Conservation (phyloP, 2,797 vertebrate genomes). For the Aythya fuligula region DNA sequence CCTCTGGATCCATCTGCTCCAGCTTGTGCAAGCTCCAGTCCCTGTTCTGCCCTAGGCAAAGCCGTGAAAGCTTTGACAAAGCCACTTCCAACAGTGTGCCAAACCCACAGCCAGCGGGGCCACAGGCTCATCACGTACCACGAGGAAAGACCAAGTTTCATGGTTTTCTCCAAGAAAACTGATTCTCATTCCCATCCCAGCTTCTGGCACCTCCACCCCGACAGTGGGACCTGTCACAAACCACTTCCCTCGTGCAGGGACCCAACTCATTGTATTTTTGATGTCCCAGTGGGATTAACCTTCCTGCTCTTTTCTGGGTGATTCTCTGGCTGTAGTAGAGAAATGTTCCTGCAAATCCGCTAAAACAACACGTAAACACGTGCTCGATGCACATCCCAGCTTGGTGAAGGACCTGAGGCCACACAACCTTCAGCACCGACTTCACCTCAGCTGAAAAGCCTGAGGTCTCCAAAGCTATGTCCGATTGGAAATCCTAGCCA, state of each 20-base stretch:
- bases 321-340: not conserved
- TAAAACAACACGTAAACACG: not conserved
- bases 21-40: not conserved
- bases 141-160: not conserved
- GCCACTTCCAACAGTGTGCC: not conserved
- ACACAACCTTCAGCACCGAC: not conserved
- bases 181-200: fast-evolving
- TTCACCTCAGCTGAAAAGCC: not conserved
- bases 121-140: not conserved
- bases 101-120: not conserved
- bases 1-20: too few relatives aligned
- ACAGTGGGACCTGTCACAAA: fast-evolving
- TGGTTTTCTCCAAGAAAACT: fast-evolving
- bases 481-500: not conserved
- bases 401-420: not conserved
- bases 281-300: not conserved
- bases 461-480: not conserved
- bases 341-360: not conserved
- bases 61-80: not conserved
- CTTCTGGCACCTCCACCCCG: not conserved
- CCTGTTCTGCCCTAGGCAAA: not conserved
- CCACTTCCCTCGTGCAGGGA: fast-evolving
- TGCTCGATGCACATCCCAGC: not conserved
- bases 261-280: fast-evolving
- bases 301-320: not conserved